Conservation (phyloP, 2,888 invertebrate genomes). For the Mesoligia furuncula region DNA sequence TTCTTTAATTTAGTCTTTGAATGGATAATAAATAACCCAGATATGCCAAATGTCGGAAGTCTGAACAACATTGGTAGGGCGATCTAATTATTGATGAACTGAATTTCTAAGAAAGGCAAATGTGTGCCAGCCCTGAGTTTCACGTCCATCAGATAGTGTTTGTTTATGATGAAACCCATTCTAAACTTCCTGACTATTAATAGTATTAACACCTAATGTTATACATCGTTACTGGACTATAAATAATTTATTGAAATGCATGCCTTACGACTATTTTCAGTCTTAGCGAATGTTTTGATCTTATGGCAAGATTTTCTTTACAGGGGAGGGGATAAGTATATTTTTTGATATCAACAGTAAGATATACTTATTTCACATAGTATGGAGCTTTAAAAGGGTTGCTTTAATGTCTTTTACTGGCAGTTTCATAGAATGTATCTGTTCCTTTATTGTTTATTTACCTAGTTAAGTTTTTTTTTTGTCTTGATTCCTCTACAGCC, state of each 20-base stretch:
- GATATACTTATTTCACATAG: background rate
- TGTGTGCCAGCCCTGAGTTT: constrained; percentile 60
- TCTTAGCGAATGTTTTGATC: constrained; percentile 10
- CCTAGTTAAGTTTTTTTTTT: background rate
- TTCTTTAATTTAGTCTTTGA: constrained; percentile 31
- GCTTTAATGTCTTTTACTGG: background rate
- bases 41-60: constrained; percentile 49
- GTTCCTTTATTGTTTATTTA: background rate
- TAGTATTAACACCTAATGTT: constrained; percentile 66
- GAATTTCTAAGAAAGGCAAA: constrained; percentile 48
- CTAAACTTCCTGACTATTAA: constrained; percentile 70
- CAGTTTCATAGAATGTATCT: background rate
- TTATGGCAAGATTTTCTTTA: background rate
- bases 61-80: constrained; percentile 14
- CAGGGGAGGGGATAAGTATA: background rate
- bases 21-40: constrained; percentile 51
- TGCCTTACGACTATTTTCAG: constrained; percentile 4
- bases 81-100: constrained; percentile 42
- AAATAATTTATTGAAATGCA: constrained; percentile 51
- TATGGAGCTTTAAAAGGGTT: constrained; percentile 23
- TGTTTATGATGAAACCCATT: constrained; percentile 73
- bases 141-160: constrained; percentile 71
- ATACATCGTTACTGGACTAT: constrained; percentile 43
- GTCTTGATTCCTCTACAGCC: background rate
- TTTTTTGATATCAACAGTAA: constrained; percentile 7